Evolutionary conservation across 2,113 vertebrate species (phyloP).

Genomic region (Macroglossus sobrinus): DNA sequence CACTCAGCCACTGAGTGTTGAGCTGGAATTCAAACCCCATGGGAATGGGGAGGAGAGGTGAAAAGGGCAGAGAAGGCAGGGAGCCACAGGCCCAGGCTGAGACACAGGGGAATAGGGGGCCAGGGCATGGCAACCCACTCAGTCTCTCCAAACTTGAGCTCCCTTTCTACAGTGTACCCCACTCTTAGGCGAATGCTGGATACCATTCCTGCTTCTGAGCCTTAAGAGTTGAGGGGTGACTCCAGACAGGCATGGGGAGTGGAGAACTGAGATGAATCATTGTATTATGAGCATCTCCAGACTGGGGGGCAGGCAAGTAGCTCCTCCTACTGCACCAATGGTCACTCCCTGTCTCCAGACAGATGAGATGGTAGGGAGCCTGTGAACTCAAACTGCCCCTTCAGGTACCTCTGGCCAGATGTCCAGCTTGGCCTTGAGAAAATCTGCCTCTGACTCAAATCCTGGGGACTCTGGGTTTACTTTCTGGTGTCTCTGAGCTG

Average conservation of each 20-base stretch:
- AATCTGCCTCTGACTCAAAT: not conserved
- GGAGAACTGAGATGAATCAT: slow-evolving; percentile 11
- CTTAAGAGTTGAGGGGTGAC: not conserved
- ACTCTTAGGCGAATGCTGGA: not conserved
- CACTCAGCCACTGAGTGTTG: not conserved
- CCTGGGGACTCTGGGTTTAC: not conserved
- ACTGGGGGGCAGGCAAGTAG: not conserved
- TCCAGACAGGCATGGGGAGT: not conserved
- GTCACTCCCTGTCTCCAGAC: not conserved
- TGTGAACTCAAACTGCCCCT: not conserved
- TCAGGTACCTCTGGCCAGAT: not conserved
- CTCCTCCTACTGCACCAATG: not conserved
- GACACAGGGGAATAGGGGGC: not conserved
- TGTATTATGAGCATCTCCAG: not conserved
- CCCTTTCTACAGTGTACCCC: not conserved
- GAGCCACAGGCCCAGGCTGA: not conserved
- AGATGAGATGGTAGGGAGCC: not conserved
- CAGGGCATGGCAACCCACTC: not conserved
- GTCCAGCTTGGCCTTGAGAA: not conserved
- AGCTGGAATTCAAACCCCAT: not conserved
- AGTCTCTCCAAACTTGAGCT: not conserved
- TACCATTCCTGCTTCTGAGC: not conserved
- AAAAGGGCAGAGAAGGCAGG: not conserved
- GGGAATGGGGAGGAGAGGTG: not conserved
- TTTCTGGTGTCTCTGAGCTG: not conserved